Base-by-base conservation (phyloP, 2,888 invertebrate genomes). In the Cephus pulcher region DNA sequence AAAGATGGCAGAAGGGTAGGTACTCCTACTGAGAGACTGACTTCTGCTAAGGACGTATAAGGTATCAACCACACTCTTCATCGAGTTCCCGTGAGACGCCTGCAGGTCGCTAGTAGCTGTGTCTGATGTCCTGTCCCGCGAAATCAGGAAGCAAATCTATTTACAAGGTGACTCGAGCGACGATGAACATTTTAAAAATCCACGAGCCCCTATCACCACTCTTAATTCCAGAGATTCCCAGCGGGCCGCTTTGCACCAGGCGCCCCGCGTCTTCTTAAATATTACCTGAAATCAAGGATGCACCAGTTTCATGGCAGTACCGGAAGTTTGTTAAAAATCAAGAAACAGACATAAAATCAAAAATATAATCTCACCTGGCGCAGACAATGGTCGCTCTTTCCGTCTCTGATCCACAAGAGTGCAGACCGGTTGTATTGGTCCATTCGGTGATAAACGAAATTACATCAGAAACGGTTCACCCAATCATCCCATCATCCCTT, bases 371-470 rank as follows among this genome's bases (percentile, higher is more conserved):
- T 56, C 23, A 56, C 40, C 40, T 23, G 0, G 23, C 9, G 23
- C 40, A 23, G 40, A 56, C 40, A 56, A 56, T 15, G 6, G 40
- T 23, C 40, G 9, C 6, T 40, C 23, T 56, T 56, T 23, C 9
- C 40, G 23, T 56, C 40, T 23, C 23, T 56, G 40, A 56, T 56
- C 40, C 40, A 56, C 23, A 23, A 56, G 9, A 23, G 23, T 56
- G 40, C 40, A 56, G 81, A 79, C 81, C 80, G 84, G 82, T 85
- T 88, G 86, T 87, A 87, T 86, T 86, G 86, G 87, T 87, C 87
- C 88, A 87, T 89, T 89, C 86, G 85, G 82, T 81, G 85, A 85
- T 83, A 88, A 90, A 90, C 88, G 83, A 87, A 89, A 88, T 90
- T 90, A 88, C 84, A 86, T 81, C 81, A 85, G 87, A 86, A 86